Conservation (phyloP, 2,797 vertebrate species). For the Gallirallus australis region DNA sequence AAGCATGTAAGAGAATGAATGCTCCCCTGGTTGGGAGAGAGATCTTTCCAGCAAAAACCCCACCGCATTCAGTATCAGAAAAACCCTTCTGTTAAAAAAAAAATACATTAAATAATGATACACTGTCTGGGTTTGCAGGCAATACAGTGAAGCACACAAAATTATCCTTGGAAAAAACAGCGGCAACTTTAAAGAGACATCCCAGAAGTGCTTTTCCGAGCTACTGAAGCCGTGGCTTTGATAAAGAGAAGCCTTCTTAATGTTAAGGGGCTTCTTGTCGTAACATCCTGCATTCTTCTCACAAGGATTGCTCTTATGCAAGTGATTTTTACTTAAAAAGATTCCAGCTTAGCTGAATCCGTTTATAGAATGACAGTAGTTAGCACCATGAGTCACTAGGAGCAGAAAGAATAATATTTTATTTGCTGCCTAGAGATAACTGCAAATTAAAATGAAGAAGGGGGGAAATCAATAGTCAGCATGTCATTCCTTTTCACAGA, state of each 20-base stretch:
- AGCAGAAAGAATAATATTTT: slow-evolving; percentile 67
- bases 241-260: slow-evolving; percentile 56
- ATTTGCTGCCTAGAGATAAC: slow-evolving; percentile 72
- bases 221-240: slow-evolving; percentile 18
- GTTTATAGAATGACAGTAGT: slow-evolving; percentile 60
- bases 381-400: slow-evolving; percentile 71
- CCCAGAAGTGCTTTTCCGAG: slow-evolving; percentile 45
- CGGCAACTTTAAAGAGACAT: slow-evolving; percentile 48
- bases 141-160: not conserved
- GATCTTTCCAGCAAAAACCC: not conserved
- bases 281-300: slow-evolving; percentile 60
- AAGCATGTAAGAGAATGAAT: no score
- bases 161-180: not conserved
- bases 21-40: not conserved
- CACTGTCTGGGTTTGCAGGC: not conserved
- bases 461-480: slow-evolving; percentile 26
- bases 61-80: not conserved
- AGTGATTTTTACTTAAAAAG: slow-evolving; percentile 60
- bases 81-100: not conserved
- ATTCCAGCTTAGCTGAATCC: slow-evolving; percentile 39
- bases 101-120: slow-evolving; percentile 4
- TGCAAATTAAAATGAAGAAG: slow-evolving; percentile 66
- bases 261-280: not conserved
- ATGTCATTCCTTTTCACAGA: slow-evolving; percentile 46
- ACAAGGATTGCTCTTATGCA: slow-evolving; percentile 54